phyloP scores from a whole-genome alignment of 2,113 vertebrate species.

The Vombatus ursinus region DNA sequence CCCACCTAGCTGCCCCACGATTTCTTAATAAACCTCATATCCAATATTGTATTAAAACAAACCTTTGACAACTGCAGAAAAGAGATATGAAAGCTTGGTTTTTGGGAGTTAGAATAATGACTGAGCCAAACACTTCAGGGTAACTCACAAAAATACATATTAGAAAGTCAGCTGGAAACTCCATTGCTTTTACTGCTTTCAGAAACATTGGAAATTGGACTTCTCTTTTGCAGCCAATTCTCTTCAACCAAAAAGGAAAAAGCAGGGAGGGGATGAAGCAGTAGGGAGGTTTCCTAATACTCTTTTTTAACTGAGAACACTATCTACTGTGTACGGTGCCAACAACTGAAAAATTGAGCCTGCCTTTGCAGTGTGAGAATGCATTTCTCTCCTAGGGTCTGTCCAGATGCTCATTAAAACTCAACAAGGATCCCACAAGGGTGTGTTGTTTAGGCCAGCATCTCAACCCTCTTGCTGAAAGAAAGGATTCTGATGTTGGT shows the following conservation, averaged over 20 bases:
- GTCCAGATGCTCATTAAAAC: conserved; percentile 78
- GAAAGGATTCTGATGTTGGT: conserved; percentile 66
- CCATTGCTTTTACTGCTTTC: conserved; percentile 62
- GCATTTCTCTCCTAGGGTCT: conserved; percentile 70
- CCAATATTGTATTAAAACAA: conserved; percentile 31
- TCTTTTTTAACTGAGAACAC: conserved; percentile 71
- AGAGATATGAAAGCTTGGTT: conserved; percentile 27
- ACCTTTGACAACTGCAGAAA: conserved; percentile 21
- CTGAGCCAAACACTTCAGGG: conserved; percentile 31
- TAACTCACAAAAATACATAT: conserved; percentile 56
- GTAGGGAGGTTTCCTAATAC: conserved; percentile 64
- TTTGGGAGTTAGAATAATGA: conserved; percentile 47
- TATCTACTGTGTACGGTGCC: conserved; percentile 69
- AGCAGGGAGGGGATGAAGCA: conserved; percentile 25
- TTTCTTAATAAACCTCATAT: not conserved
- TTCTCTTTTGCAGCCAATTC: conserved; percentile 72
- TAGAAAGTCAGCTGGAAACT: conserved; percentile 70
- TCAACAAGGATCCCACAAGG: conserved; percentile 68
- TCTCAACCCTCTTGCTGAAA: conserved; percentile 58
- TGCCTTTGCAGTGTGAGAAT: conserved; percentile 69
- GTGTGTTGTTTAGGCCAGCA: conserved; percentile 67
- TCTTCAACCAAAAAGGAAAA: conserved; percentile 64
- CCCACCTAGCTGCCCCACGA: too few relatives aligned
- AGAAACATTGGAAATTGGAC: conserved; percentile 69
- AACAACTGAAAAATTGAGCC: conserved; percentile 62